Percentiles rank a stretch among this genome's conserved stretches.
Conservation (phyloP, 2,797 vertebrate species). For the Macroramphosus scolopax region DNA sequence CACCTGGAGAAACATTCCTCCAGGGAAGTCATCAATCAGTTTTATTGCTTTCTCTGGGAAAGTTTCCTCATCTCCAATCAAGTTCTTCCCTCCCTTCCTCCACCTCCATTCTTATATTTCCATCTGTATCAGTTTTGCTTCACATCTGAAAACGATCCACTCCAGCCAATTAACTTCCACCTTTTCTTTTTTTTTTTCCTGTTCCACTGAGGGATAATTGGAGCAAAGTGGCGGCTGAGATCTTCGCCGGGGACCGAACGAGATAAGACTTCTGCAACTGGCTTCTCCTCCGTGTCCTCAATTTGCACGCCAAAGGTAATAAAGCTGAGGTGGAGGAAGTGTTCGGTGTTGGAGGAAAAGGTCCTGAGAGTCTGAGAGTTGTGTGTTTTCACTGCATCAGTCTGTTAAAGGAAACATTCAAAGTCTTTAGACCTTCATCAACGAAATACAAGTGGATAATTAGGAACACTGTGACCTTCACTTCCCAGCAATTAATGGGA, state of each 20-base stretch:
- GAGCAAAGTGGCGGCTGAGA: conserved; percentile 53
- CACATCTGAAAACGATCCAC: conserved; percentile 75
- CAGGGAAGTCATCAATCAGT: conserved; percentile 84
- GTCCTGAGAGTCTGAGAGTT: too few species aligned
- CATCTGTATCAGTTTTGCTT: conserved; percentile 78
- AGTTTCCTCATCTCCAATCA: conserved; percentile 77
- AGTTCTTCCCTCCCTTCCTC: conserved; percentile 52
- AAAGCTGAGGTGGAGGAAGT: conserved; percentile 41
- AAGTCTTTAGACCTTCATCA: too few species aligned
- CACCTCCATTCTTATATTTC: conserved; percentile 63
- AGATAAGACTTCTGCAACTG: conserved; percentile 53
- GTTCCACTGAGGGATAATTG: conserved; percentile 66
- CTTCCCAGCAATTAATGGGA: too few species aligned
- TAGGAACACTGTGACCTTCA: too few species aligned
- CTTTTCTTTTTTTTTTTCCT: conserved; percentile 55
- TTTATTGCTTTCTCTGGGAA: conserved; percentile 82
- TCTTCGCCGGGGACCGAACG: conserved; percentile 40
- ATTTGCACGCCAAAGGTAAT: conserved; percentile 58
- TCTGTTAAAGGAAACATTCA: too few species aligned
- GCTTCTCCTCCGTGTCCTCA: conserved; percentile 39
- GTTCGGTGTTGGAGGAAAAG: too few species aligned
- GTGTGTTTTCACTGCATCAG: too few species aligned
- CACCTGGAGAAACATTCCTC: conserved; percentile 84
- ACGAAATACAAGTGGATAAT: too few species aligned
- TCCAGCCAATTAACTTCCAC: conserved; percentile 66